Base-by-base conservation (phyloP, 2,113 vertebrate species). In the Turdus rufiventris region DNA sequence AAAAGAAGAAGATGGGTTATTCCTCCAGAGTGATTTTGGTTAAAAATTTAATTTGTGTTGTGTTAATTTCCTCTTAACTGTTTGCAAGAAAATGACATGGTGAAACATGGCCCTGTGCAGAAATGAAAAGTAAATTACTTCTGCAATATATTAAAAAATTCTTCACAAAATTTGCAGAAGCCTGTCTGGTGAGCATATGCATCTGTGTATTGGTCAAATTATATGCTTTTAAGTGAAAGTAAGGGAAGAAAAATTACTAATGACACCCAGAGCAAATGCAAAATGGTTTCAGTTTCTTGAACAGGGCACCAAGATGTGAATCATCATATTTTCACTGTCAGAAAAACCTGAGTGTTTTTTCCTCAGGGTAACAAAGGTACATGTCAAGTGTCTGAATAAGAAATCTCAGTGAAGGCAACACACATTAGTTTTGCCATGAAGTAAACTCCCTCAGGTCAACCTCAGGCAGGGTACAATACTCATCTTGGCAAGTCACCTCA, bases 211-310 rank as follows among this genome's bases (percentile, higher is more conserved):
- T 57, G 26, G 53, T 61, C 13, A 57, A 79, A 76, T 82, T 36
- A 70, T 54, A 70, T 73, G 67, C 45, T 88, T 88, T 84, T 75
- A 71, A 84, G 61, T 88, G 88, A 93, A 91, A 94, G 76, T 74
- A 81, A 77, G 38, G 51, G 57, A 71, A 92, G 57, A 76, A 94
- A 82, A 86, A 79, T 50, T 65, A 57, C 60, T 77, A 57, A 78
- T 77, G 62, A 82, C 58, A 82, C 47, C 8, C 42, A 89, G 70
- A 93, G 34, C 31, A 72, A 78, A 45, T 72, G 73, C 80, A 92
- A 88, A 87, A 72, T 85, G 67, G 61, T 94, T 95, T 94, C 89
- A 87, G 36, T 91, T 92, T 94, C 94, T 92, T 79, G 74, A 89
- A 58, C 13, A 61, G 77, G 66, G 33, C 34, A 87, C 50, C 43